Evolutionary conservation across 1,140 invertebrate genomes (phyloP).

Genomic region (Tachypleus tridentatus): DNA sequence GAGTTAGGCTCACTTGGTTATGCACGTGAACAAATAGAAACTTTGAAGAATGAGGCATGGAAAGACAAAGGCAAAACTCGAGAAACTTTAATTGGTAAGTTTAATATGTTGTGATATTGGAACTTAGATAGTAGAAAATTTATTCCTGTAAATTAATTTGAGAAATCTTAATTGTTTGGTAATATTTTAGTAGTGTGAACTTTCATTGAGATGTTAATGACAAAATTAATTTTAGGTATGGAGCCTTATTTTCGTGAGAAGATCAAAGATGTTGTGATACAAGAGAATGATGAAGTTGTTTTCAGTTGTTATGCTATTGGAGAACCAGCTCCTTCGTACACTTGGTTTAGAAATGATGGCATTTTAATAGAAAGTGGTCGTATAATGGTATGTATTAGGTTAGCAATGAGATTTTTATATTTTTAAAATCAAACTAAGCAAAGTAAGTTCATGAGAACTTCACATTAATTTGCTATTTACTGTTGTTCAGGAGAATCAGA

Average conservation of each 20-base stretch:
- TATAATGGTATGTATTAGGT: conserved; percentile 39
- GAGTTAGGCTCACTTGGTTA: conserved; percentile 47
- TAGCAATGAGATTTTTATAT: conserved; percentile 50
- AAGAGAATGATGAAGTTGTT: conserved; percentile 37
- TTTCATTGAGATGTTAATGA: background rate
- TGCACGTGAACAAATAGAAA: conserved; percentile 23
- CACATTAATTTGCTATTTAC: conserved; percentile 70
- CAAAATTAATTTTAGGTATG: conserved; percentile 7
- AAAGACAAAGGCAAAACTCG: conserved; percentile 18
- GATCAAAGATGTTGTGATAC: conserved; percentile 48
- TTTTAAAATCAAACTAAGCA: conserved; percentile 55
- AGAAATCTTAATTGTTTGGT: background rate
- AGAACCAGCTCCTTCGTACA: conserved; percentile 74
- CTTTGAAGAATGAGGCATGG: conserved; percentile 23
- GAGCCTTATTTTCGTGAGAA: conserved; percentile 41
- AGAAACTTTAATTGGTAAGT: conserved; percentile 17
- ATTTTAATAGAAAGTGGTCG: conserved; percentile 65
- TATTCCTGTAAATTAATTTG: conserved; percentile 1
- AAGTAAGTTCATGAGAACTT: conserved; percentile 50
- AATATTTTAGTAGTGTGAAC: no score
- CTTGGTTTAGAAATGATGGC: conserved; percentile 89
- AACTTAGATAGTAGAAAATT: no score
- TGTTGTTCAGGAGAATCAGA: no score
- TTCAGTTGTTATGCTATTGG: conserved; percentile 65
- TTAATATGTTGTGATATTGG: background rate